Evolutionary conservation across 2,888 invertebrate species (phyloP), one percentile per base, ranked within the genome.

Genomic region (Dicycla oo): DNA sequence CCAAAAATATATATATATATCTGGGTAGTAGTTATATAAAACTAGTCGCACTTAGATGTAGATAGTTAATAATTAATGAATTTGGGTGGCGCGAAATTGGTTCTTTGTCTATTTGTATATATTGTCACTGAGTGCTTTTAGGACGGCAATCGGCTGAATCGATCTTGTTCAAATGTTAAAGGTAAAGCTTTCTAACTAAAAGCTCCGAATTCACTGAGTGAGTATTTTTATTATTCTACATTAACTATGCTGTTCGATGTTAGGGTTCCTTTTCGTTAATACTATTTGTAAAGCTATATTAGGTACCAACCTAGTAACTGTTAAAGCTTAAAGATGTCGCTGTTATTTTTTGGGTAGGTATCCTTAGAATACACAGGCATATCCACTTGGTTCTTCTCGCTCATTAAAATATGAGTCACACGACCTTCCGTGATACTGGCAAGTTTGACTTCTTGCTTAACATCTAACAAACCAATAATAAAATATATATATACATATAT

Each of bases 131-230:
- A 84, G 80, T 86, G 88, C 87, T 89, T 91, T 90, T 88, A 87
- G 88, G 80, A 75, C 71, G 75, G 82, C 85, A 83, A 78, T 84
- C 78, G 82, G 79, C 77, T 73, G 75, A 88, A 90, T 90, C 89
- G 87, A 89, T 90, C 88, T 88, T 83, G 90, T 88, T 91, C 88
- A 81, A 91, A 90, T 88, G 87, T 90, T 88, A 86, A 86, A 90
- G 87, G 87, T 86, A 72, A 85, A 81, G 80, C 84, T 86, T 87
- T 86, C 87, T 81, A 86, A 81, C 88, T 88, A 86, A 87, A 88
- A 89, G 91, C 86, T 85, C 82, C 88, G 87, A 91, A 91, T 88
- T 89, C 82, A 83, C 69, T 67, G 86, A 90, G 88, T 86, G 87
- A 88, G 87, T 86, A 78, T 88, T 89, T 91, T 91, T 91, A 91